Evolutionary conservation across 2,888 invertebrate genomes (phyloP).

Genomic region (Urechis unicinctus): DNA sequence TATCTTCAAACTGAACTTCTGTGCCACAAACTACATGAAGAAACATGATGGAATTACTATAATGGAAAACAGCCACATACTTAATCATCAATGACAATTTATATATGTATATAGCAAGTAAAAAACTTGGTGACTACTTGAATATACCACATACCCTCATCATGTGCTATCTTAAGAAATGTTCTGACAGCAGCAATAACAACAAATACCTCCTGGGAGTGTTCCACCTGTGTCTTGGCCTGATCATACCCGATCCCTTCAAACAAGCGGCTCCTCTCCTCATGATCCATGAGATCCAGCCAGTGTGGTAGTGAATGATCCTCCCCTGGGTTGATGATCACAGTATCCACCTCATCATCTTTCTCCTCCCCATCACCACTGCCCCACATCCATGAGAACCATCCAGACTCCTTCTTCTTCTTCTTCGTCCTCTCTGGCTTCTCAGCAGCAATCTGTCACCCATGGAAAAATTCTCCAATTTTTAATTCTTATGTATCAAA

Average conservation of each 20-base stretch:
- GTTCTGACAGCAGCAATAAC: background rate
- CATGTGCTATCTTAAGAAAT: background rate
- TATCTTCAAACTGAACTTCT: slow-evolving; percentile 69
- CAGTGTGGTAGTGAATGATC: slow-evolving; percentile 33
- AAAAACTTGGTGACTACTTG: too few species aligned
- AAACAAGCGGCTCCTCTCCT: slow-evolving; percentile 60
- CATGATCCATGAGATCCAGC: slow-evolving; percentile 62
- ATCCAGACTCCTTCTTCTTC: slow-evolving; percentile 14
- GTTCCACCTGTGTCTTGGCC: slow-evolving; percentile 19
- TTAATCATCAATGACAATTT: too few species aligned
- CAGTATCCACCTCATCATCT: slow-evolving; percentile 7
- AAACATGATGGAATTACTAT: too few species aligned
- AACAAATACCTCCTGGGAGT: background rate
- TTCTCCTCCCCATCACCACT: background rate
- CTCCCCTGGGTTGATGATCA: slow-evolving; percentile 48
- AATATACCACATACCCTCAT: too few species aligned
- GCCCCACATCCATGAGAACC: slow-evolving; percentile 16
- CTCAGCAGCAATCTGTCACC: slow-evolving; percentile 28
- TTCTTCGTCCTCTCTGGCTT: slow-evolving; percentile 30
- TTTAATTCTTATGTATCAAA: background rate
- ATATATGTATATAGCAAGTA: too few species aligned
- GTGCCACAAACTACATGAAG: slow-evolving; percentile 57
- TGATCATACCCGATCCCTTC: slow-evolving; percentile 61
- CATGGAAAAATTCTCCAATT: background rate
- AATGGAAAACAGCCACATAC: too few species aligned